Evolutionary conservation across 2,113 vertebrate genomes (phyloP).

Genomic region (Pangasianodon hypophthalmus): DNA sequence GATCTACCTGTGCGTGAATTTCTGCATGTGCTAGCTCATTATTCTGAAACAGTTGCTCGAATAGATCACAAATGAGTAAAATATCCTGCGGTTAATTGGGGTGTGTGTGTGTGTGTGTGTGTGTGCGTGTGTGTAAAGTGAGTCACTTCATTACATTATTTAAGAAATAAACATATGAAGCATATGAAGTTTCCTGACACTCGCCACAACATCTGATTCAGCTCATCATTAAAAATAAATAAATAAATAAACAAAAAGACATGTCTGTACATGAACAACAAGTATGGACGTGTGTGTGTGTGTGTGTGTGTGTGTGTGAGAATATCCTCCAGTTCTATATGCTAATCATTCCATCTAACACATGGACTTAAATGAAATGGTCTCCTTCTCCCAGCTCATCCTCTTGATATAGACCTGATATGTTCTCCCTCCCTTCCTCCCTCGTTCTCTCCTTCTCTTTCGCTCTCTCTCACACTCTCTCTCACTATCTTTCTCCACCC

Average conservation of each 20-base stretch:
- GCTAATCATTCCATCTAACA: slow-evolving; percentile 26
- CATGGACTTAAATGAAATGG: slow-evolving; percentile 45
- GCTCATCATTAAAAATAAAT: background rate
- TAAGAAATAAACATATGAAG: background rate
- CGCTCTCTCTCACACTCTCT: slow-evolving; percentile 12
- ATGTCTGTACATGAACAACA: background rate
- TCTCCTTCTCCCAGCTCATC: slow-evolving; percentile 23
- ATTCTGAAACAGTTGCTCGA: background rate
- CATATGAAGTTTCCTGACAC: background rate
- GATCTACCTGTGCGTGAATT: slow-evolving; percentile 28
- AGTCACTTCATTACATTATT: background rate
- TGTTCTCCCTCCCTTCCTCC: slow-evolving; percentile 27
- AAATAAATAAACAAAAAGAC: background rate
- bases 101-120: background rate
- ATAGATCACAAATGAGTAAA: background rate
- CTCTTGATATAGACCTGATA: slow-evolving; percentile 50
- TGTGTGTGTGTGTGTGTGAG: background rate
- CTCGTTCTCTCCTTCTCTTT: background rate
- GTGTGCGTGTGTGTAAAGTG: background rate
- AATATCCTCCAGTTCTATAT: background rate
- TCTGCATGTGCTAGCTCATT: slow-evolving; percentile 14
- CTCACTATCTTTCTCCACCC: slow-evolving; percentile 40
- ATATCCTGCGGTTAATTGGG: background rate
- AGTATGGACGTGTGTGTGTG: background rate
- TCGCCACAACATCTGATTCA: background rate